phyloP scores from a whole-genome alignment of 2,113 vertebrate genomes.

The Sorex fumeus region DNA sequence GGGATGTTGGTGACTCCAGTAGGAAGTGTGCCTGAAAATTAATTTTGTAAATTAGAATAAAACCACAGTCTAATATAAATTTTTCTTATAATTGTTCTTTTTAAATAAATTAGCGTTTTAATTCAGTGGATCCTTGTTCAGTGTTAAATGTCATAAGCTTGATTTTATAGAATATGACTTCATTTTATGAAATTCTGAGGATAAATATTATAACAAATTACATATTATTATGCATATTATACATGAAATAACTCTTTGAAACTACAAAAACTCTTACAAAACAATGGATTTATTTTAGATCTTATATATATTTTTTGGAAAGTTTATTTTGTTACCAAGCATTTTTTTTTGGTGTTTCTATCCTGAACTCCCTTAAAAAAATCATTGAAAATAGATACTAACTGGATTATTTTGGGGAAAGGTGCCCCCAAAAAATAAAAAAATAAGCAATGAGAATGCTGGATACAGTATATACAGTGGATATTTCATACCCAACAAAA shows the following conservation, averaged over 20 bases:
- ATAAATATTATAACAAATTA: not conserved
- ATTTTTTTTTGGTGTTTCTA: not conserved
- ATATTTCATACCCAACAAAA: not conserved
- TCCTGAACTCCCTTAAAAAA: not conserved
- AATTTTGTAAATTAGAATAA: not conserved
- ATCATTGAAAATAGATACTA: not conserved
- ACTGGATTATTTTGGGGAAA: not conserved
- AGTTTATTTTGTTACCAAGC: not conserved
- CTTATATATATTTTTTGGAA: not conserved
- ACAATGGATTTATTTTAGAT: not conserved
- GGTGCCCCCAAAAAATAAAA: not conserved
- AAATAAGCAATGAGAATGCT: not conserved
- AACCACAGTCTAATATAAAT: not conserved
- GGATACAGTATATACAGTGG: rapidly evolving
- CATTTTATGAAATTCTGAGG: not conserved
- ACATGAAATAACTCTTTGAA: conserved; percentile 24
- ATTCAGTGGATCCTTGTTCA: not conserved
- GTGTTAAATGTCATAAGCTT: not conserved
- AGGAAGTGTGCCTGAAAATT: too few species aligned
- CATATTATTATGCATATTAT: not conserved
- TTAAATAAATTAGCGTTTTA: too few species aligned
- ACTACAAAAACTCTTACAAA: not conserved
- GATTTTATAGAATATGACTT: not conserved
- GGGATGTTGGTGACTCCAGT: too few species aligned
- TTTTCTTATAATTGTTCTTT: not conserved